Evolutionary conservation across 2,888 invertebrate species (phyloP).

Genomic region (Erebia palarica): DNA sequence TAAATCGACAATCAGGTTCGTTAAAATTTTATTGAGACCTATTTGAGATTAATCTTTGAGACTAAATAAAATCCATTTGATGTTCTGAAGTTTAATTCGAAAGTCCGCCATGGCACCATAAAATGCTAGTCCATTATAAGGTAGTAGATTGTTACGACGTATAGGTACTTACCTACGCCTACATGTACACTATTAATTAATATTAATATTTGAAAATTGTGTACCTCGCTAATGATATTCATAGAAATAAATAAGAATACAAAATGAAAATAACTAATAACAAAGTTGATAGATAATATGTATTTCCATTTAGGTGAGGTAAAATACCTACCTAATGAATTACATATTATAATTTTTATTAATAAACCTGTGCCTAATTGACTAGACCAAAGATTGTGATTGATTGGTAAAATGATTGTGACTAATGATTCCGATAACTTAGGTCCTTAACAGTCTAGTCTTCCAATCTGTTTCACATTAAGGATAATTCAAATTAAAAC

Average conservation of each 20-base stretch:
- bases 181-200: constrained; percentile 20
- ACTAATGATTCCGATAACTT: constrained; percentile 12
- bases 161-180: constrained; percentile 26
- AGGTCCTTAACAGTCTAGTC: constrained; percentile 14
- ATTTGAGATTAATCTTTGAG: constrained; percentile 9
- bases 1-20: constrained; percentile 21
- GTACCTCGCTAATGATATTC: constrained; percentile 9
- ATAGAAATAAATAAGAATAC: constrained; percentile 5
- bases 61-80: constrained; percentile 27
- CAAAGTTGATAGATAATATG: neutral
- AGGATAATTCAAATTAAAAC: constrained; percentile 17
- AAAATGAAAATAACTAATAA: neutral
- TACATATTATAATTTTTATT: neutral
- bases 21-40: constrained; percentile 14
- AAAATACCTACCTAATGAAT: neutral
- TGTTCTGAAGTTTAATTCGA: constrained; percentile 25
- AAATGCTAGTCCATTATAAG: constrained; percentile 28
- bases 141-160: constrained; percentile 27
- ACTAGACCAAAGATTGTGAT: constrained; percentile 8
- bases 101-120: constrained; percentile 26
- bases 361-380: neutral
- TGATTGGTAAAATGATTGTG: constrained; percentile 10
- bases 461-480: constrained; percentile 22
- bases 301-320: too few relatives aligned
- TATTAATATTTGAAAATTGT: constrained; percentile 9